Evolutionary conservation across 2,797 vertebrate genomes (phyloP).

Genomic region (Lepus oiostolus): DNA sequence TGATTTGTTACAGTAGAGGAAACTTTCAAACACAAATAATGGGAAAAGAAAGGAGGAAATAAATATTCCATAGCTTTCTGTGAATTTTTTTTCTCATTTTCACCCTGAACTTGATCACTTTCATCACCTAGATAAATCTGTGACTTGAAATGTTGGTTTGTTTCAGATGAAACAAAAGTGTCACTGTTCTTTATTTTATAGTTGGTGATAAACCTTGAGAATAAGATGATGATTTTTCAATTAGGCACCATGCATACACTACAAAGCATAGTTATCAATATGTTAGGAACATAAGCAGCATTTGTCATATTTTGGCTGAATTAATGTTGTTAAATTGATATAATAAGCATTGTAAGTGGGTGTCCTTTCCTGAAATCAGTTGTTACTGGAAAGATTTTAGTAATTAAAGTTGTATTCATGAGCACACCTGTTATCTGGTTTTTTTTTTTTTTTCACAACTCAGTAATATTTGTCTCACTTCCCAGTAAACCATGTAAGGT

Average conservation of each 20-base stretch:
- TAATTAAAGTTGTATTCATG: conserved; percentile 70
- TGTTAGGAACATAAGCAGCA: neutral
- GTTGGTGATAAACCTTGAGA: conserved; percentile 66
- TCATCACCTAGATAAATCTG: conserved; percentile 48
- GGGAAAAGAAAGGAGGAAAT: neutral
- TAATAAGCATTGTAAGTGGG: conserved; percentile 65
- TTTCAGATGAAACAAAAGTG: conserved; percentile 28
- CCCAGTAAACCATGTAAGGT: conserved; percentile 19
- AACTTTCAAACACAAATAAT: conserved; percentile 56
- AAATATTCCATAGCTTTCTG: conserved; percentile 58
- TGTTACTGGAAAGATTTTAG: conserved; percentile 55
- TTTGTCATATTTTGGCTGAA: conserved; percentile 66
- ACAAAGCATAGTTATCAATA: conserved; percentile 17
- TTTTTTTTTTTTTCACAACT: conserved; percentile 15
- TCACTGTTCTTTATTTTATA: conserved; percentile 54
- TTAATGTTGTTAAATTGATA: conserved; percentile 61
- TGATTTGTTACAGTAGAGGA: conserved; percentile 44
- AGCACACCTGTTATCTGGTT: conserved; percentile 46
- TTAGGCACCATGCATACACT: conserved; percentile 45
- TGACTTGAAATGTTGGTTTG: conserved; percentile 55
- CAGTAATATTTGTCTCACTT: conserved; percentile 59
- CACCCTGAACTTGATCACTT: conserved; percentile 47
- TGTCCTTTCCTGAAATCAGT: conserved; percentile 59
- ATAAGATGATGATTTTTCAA: conserved; percentile 71
- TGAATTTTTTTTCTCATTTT: conserved; percentile 47